phyloP scores from a whole-genome alignment of 2,888 invertebrate genomes.

The Alsophila aescularia region DNA sequence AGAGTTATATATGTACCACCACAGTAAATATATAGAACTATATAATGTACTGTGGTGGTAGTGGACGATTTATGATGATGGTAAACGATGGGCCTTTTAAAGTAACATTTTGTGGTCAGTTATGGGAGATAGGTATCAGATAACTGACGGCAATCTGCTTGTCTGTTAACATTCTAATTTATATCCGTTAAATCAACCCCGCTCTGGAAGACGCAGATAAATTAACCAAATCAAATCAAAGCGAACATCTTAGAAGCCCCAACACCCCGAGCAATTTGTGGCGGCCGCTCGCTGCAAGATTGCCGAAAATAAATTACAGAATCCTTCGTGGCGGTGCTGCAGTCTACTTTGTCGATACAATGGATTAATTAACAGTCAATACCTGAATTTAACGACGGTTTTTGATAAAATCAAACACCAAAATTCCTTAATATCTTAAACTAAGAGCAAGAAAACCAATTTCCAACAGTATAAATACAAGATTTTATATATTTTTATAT shows the following conservation, averaged over 20 bases:
- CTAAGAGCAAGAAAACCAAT: no score
- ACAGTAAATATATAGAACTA: no score
- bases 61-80: no score
- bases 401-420: not conserved
- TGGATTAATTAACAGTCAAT: conserved; percentile 42
- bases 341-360: conserved; percentile 41
- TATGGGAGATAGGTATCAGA: not conserved
- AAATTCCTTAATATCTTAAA: not conserved
- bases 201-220: not conserved
- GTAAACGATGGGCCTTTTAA: no score
- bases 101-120: no score
- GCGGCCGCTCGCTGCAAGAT: conserved; percentile 41
- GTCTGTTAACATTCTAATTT: conserved; percentile 2
- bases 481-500: no score
- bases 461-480: no score
- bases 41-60: no score
- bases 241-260: conserved; percentile 23
- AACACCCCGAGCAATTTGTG: conserved; percentile 24
- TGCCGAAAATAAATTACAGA: conserved; percentile 48
- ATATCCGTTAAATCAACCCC: conserved; percentile 7
- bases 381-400: conserved; percentile 27
- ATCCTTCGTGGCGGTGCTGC: conserved; percentile 27
- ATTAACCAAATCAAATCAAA: conserved; percentile 26
- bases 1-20: no score
- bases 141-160: not conserved